Base-by-base conservation (phyloP, 2,888 invertebrate species). In the Chrysina gloriosa region DNA sequence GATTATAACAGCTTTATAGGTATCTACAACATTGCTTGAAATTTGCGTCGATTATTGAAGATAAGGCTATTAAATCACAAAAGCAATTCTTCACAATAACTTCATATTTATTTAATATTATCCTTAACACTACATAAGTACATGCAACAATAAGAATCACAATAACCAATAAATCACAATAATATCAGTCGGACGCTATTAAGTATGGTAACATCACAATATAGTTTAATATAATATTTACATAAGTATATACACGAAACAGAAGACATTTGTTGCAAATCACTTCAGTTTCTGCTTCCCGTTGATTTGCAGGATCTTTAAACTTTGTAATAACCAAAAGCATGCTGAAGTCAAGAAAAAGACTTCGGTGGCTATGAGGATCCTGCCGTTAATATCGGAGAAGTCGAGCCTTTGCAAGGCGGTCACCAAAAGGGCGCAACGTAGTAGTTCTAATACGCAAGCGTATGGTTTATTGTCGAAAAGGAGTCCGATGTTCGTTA, bases 401-500 rank as follows among this genome's bases (percentile, higher is more conserved):
- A 81, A 77, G 1, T 85, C 78, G 63, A 84, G 81, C 68, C 85
- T 84, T 69, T 82, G 83, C 6, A 84, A 74, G 5, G 81, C 81
- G 9, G 79, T 80, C 34, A 90, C 86, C 19, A 90, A 83, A 0
- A 88, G 79, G n/a, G 88, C 84, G 76, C 92, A 92, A 6, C 92
- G 86, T 1, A 87, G 70, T 0, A 91, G 85, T 81, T 93, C 93
- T 31, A 90, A 82, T 1, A 87, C 76, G 4, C 87, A 85, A 0
- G 90, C 90, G 73, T 87, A 84, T 4, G 86, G 85, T 42, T 87
- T 86, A 74, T 89, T 87, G 74, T 92, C 92, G 74, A 92, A 89
- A 5, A 92, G 79, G 85, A 92, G 86, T 0, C 92, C 92, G 56
- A 92, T 90, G 21, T 89, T 84, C 0, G 89, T 89, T 9, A 92